Percentiles rank a stretch among this genome's conserved stretches.
These are phyloP conservation scores for Hippocampus barbouri DNA, from an alignment of 2,113 vertebrate genomes.

Conservation along the genomic window DNA sequence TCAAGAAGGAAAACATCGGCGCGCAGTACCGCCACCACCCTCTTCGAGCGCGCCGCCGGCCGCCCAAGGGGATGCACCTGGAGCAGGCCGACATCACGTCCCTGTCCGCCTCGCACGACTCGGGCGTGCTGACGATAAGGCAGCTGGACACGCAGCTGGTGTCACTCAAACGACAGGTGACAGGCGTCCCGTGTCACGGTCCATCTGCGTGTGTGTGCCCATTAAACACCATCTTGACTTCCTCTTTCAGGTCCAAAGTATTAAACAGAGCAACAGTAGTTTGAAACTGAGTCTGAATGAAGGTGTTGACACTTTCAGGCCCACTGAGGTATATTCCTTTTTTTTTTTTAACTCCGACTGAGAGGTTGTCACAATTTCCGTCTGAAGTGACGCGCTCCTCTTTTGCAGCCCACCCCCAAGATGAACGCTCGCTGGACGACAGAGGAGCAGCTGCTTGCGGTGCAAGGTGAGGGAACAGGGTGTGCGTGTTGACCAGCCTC, in stretches of 20 bases:
- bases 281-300: slow-evolving; percentile 78
- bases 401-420: slow-evolving; percentile 75
- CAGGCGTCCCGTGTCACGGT: neutral
- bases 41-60: slow-evolving; percentile 79
- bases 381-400: slow-evolving; percentile 6
- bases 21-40: slow-evolving; percentile 89
- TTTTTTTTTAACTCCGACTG: neutral
- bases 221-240: neutral
- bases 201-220: neutral
- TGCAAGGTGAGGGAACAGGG: slow-evolving; percentile 58
- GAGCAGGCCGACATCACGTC: slow-evolving; percentile 79
- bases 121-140: slow-evolving; percentile 75
- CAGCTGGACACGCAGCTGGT: slow-evolving; percentile 84
- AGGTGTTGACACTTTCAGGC: slow-evolving; percentile 72
- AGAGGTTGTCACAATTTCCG: neutral
- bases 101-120: slow-evolving; percentile 76
- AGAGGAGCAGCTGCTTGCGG: slow-evolving; percentile 73
- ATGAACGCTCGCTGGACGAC: slow-evolving; percentile 89
- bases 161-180: slow-evolving; percentile 88
- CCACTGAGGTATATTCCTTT: slow-evolving; percentile 72
- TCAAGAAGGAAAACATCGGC: slow-evolving; percentile 80
- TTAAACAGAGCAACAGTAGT: slow-evolving; percentile 86
- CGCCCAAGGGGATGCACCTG: slow-evolving; percentile 89
- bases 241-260: slow-evolving; percentile 79
- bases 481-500: no score